phyloP scores from a whole-genome alignment of 2,797 vertebrate genomes.

The Anas acuta region DNA sequence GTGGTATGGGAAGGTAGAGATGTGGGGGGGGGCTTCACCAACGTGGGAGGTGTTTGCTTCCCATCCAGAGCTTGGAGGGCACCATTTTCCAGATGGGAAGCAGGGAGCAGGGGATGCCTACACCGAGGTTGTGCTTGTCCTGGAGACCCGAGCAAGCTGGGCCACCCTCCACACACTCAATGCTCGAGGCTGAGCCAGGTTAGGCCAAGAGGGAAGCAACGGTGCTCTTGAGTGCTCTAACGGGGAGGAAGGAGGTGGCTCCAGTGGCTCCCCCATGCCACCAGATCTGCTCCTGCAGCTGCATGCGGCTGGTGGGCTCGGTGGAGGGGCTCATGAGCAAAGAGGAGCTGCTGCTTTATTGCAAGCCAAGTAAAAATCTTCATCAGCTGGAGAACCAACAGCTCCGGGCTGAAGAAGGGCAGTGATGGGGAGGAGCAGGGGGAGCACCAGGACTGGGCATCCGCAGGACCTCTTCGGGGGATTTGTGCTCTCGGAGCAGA shows the following conservation, averaged over 20 bases:
- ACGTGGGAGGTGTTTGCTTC: background rate
- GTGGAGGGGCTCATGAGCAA: background rate
- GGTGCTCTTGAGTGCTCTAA: background rate
- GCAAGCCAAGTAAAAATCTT: background rate
- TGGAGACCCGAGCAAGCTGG: fast-evolving
- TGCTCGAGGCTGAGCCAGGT: background rate
- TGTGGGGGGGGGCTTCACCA: background rate
- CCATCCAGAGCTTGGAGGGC: background rate
- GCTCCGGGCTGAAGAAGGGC: conserved; percentile 33
- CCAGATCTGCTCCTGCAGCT: fast-evolving
- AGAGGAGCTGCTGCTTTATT: background rate
- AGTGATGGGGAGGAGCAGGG: background rate
- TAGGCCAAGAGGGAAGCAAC: background rate
- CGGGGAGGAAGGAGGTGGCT: background rate
- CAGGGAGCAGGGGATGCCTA: background rate
- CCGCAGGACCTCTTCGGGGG: background rate
- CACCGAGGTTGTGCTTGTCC: background rate
- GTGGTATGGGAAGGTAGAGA: background rate
- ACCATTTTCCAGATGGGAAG: background rate
- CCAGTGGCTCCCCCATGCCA: background rate
- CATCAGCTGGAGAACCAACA: conserved; percentile 45
- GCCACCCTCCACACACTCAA: fast-evolving
- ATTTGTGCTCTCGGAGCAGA: background rate
- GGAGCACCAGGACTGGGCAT: background rate
- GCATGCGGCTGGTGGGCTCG: background rate